These are phyloP conservation scores for Pantherophis guttatus DNA, from an alignment of 2,113 vertebrate genomes.

Conservation along the genomic window DNA sequence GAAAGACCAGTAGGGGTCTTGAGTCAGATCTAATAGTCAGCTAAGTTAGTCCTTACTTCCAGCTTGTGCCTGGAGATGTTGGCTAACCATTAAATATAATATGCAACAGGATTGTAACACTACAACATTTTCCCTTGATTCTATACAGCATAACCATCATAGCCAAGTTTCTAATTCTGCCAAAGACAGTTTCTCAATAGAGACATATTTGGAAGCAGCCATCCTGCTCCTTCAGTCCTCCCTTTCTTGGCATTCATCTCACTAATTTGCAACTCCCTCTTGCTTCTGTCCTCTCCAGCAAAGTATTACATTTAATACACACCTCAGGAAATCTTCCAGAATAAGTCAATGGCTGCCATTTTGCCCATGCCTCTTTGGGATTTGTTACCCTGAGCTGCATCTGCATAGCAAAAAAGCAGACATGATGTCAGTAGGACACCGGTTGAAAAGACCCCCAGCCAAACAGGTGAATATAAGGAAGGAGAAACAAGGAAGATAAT, in stretches of 20 bases:
- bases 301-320: neutral
- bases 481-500: neutral
- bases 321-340: neutral
- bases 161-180: neutral
- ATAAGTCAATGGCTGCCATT: neutral
- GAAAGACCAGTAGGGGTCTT: neutral
- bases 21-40: neutral
- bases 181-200: neutral
- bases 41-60: neutral
- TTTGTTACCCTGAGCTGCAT: neutral
- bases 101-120: neutral
- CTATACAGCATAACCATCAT: neutral
- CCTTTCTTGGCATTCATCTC: neutral
- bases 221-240: neutral
- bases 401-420: neutral
- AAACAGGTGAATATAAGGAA: neutral
- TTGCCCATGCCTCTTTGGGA: neutral
- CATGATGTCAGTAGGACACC: neutral
- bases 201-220: neutral
- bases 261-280: neutral
- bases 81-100: neutral
- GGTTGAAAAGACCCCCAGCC: neutral
- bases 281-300: neutral
- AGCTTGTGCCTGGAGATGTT: neutral
- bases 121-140: neutral